Conservation (phyloP, 2,888 invertebrate species). For the Netelia virgata region DNA sequence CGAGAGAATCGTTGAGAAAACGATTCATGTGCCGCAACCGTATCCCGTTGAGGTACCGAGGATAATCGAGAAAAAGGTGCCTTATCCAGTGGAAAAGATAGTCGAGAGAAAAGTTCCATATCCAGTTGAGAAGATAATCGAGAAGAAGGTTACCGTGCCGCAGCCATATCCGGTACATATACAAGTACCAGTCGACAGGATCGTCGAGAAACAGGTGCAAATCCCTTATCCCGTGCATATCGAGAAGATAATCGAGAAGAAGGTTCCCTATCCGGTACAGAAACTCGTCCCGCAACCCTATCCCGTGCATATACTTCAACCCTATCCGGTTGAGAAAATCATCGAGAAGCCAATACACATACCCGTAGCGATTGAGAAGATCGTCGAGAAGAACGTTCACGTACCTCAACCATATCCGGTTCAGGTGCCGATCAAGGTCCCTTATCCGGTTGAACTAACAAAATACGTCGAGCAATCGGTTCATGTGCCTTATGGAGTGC, state of each 20-base stretch:
- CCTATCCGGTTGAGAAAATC: slow-evolving; percentile 86
- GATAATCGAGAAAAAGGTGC: slow-evolving; percentile 84
- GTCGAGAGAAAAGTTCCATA: slow-evolving; percentile 86
- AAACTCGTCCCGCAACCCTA: slow-evolving; percentile 83
- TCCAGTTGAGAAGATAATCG: slow-evolving; percentile 86
- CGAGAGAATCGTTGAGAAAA: slow-evolving; percentile 84
- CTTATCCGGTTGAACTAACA: slow-evolving; percentile 79
- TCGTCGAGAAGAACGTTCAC: slow-evolving; percentile 85
- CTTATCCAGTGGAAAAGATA: slow-evolving; percentile 86
- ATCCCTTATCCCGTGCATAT: slow-evolving; percentile 85
- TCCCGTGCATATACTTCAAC: slow-evolving; percentile 75
- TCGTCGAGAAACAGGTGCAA: slow-evolving; percentile 88
- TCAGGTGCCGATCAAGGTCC: slow-evolving; percentile 84
- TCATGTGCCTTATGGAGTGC: slow-evolving; percentile 74
- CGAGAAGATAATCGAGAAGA: slow-evolving; percentile 85
- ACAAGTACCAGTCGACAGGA: slow-evolving; percentile 85
- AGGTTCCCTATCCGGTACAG: slow-evolving; percentile 86
- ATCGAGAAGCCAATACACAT: slow-evolving; percentile 86
- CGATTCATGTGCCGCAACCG: slow-evolving; percentile 84
- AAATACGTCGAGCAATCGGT: slow-evolving; percentile 76
- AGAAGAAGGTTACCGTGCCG: slow-evolving; percentile 86
- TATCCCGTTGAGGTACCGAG: slow-evolving; percentile 86
- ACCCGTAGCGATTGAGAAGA: slow-evolving; percentile 78
- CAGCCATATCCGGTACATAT: slow-evolving; percentile 86
- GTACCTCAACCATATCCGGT: slow-evolving; percentile 85